phyloP scores from a whole-genome alignment of 2,797 vertebrate species.

The Characodon lateralis region DNA sequence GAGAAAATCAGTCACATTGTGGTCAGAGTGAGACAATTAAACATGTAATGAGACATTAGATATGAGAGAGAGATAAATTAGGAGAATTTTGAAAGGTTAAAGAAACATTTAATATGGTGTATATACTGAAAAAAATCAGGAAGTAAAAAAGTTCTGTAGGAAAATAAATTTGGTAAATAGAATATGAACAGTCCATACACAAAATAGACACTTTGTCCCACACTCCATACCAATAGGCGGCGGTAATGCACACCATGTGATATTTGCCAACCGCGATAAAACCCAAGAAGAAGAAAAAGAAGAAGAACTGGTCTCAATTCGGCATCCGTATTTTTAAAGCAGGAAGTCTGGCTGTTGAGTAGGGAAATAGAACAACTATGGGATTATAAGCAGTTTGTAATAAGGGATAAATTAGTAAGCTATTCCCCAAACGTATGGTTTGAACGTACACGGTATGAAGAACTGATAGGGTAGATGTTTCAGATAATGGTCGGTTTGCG shows the following conservation, averaged over 20 bases:
- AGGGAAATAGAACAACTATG: background rate
- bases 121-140: too few relatives aligned
- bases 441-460: background rate
- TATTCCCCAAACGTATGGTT: background rate
- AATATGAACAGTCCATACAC: background rate
- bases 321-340: conserved; percentile 35
- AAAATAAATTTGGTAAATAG: too few relatives aligned
- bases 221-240: background rate
- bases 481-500: background rate
- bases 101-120: too few relatives aligned
- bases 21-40: too few relatives aligned
- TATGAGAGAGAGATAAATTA: too few relatives aligned
- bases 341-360: conserved; percentile 67
- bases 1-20: too few relatives aligned
- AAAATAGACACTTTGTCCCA: background rate
- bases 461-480: background rate
- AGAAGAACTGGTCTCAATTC: conserved; percentile 33
- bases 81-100: too few relatives aligned
- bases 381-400: background rate
- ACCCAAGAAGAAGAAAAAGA: conserved; percentile 3
- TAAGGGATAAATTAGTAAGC: background rate
- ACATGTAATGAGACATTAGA: too few relatives aligned
- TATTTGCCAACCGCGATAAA: background rate
- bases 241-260: background rate
- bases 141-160: too few relatives aligned